Base-by-base conservation (phyloP, 2,888 invertebrate genomes). In the Cerceris rybyensis region DNA sequence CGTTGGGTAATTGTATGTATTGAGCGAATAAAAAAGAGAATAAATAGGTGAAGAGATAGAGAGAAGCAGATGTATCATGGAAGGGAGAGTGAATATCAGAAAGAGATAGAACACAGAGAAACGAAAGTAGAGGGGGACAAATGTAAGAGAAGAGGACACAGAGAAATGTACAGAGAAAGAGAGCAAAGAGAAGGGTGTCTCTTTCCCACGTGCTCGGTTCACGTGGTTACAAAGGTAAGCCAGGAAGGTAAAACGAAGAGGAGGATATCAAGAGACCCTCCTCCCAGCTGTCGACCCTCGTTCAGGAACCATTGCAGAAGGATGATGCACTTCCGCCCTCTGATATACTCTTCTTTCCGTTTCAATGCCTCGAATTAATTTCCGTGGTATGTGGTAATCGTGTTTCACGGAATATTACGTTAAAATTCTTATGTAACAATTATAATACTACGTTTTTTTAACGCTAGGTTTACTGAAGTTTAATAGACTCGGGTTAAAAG, bases 281-380 rank as follows among this genome's bases (percentile, higher is more conserved):
- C 68, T 77, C 42, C 70, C 78, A 78, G 72, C 80, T 75, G 79
- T 63, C 76, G 83, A 73, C 69, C 72, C 79, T 75, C 74, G 54
- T 63, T 61, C 66, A 70, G 66, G 57, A 78, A 52, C 70, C 78
- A 70, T 73, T 43, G 74, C 72, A 57, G 88, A 88, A 85, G 87
- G 87, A 91, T 87, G 91, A 91, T 90, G 91, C 89, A 88, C 89
- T 91, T 91, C 91, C 91, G 90, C 85, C 86, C 88, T 83, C 84
- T 75, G 80, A 65, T 80, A 70, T 64, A 41, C 74, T 75, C 67
- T 70, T 85, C 88, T 88, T 89, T 88, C 87, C 88, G 88, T 86
- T 77, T 82, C 86, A 13, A 43, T 54, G 61, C 50, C 67, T 67
- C 17, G 71, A 42, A 76, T 76, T 70, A 41, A 65, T 75, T 71